These are phyloP conservation scores for Macrostomum cliftonense DNA, from an alignment of 2,888 invertebrate species.

Conservation along the genomic window DNA sequence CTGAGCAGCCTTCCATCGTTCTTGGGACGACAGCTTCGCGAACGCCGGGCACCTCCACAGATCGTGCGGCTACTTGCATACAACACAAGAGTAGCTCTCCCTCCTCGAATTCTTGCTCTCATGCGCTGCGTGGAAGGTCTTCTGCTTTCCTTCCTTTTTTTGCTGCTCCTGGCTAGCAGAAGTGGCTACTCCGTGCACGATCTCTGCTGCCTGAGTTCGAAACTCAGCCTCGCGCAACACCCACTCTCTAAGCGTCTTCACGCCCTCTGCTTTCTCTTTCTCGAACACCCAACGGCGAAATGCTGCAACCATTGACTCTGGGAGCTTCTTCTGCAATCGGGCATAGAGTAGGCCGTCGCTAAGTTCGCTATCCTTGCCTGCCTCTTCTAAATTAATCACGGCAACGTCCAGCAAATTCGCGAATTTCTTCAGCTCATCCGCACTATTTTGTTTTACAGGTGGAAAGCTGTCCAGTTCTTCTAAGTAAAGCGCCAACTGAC, in stretches of 20 bases:
- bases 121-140: too few relatives aligned
- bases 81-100: too few relatives aligned
- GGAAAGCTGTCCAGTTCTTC: constrained; percentile 10
- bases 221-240: constrained; percentile 8
- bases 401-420: constrained; percentile 8
- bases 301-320: too few relatives aligned
- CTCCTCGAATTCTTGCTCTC: too few relatives aligned
- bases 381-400: constrained; percentile 9
- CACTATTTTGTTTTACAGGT: constrained; percentile 2
- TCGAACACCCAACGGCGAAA: too few relatives aligned
- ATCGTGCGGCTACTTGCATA: too few relatives aligned
- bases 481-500: constrained; percentile 5
- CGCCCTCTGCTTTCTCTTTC: neutral
- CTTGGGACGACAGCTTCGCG: too few relatives aligned
- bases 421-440: constrained; percentile 7
- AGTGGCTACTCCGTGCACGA: neutral
- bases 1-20: too few relatives aligned
- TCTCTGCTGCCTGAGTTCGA: constrained; percentile 6
- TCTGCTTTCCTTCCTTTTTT: too few relatives aligned
- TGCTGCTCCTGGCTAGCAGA: too few relatives aligned
- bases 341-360: constrained; percentile 4
- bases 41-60: too few relatives aligned
- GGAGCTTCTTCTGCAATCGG: too few relatives aligned
- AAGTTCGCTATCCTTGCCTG: constrained; percentile 3
- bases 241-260: constrained; percentile 4